Evolutionary conservation across 1,140 invertebrate genomes (phyloP).

Genomic region (Drosophila insularis): DNA sequence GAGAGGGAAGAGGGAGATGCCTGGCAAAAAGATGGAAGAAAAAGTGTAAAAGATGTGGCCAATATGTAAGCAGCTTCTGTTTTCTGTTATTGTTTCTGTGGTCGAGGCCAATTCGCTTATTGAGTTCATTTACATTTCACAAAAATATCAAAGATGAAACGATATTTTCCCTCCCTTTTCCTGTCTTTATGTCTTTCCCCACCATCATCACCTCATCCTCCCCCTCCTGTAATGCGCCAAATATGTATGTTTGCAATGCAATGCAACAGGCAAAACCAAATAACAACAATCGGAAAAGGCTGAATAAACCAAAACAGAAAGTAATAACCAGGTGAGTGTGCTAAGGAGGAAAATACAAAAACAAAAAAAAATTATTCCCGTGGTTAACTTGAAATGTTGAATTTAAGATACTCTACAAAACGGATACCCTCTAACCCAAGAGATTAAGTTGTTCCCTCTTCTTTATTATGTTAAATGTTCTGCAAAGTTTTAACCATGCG

Average conservation of each 20-base stretch:
- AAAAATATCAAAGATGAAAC: constrained; percentile 4
- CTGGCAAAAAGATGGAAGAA: constrained; percentile 1
- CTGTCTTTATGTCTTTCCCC: too few relatives aligned
- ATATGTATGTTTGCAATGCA: too few relatives aligned
- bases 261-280: constrained; percentile 47
- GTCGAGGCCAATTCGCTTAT: constrained; percentile 51
- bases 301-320: constrained; percentile 7
- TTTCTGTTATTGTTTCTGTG: constrained; percentile 15
- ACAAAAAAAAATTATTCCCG: constrained; percentile 3
- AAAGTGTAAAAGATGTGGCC: constrained; percentile 50
- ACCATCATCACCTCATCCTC: not conserved
- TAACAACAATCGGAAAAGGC: constrained; percentile 11
- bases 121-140: constrained; percentile 56
- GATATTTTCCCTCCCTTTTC: too few relatives aligned
- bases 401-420: constrained; percentile 32
- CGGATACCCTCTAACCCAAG: not conserved
- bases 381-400: constrained; percentile 11
- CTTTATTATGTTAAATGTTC: too few relatives aligned
- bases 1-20: constrained; percentile 18
- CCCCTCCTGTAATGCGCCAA: not conserved
- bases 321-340: constrained; percentile 1
- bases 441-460: not conserved
- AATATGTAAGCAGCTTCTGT: constrained; percentile 47
- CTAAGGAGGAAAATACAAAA: not conserved
- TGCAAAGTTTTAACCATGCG: too few relatives aligned